Percentiles rank a stretch among this genome's conserved stretches.
Conservation (phyloP, 2,888 invertebrate species). For the Caenorhabditis doughertyi region DNA sequence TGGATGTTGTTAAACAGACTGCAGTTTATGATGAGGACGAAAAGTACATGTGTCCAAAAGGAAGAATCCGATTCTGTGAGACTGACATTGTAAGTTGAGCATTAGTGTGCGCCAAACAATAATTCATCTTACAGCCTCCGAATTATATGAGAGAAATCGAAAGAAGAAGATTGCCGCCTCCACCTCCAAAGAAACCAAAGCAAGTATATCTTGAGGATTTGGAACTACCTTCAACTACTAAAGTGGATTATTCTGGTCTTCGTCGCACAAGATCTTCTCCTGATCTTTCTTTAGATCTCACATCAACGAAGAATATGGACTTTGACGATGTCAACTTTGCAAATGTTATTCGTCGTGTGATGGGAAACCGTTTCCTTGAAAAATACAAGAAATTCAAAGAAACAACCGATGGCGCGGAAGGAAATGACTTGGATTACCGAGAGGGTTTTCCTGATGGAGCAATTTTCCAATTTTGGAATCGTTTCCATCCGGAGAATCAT, state of each 20-base stretch:
- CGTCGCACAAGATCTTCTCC: conserved; percentile 20
- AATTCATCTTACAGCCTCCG: conserved; percentile 35
- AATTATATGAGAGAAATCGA: conserved; percentile 12
- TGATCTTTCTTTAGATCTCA: neutral
- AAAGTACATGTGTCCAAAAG: conserved; percentile 30
- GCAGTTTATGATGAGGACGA: conserved; percentile 7
- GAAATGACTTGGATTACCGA: neutral
- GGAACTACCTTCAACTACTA: neutral
- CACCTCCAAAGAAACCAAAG: neutral
- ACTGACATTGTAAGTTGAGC: conserved; percentile 28
- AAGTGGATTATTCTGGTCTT: neutral
- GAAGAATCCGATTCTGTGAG: conserved; percentile 40
- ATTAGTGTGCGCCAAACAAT: neutral
- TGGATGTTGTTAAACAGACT: neutral
- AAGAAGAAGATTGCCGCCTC: neutral
- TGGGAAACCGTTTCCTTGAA: neutral
- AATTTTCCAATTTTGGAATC: neutral
- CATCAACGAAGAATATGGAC: neutral
- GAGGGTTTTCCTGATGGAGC: neutral
- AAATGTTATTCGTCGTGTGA: neutral
- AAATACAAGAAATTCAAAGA: neutral
- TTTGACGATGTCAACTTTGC: neutral
- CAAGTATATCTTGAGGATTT: conserved; percentile 11
- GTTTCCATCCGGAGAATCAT: neutral
- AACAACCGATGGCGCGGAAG: neutral